phyloP scores from a whole-genome alignment of 2,113 vertebrate species.

The Spheniscus mendiculus region DNA sequence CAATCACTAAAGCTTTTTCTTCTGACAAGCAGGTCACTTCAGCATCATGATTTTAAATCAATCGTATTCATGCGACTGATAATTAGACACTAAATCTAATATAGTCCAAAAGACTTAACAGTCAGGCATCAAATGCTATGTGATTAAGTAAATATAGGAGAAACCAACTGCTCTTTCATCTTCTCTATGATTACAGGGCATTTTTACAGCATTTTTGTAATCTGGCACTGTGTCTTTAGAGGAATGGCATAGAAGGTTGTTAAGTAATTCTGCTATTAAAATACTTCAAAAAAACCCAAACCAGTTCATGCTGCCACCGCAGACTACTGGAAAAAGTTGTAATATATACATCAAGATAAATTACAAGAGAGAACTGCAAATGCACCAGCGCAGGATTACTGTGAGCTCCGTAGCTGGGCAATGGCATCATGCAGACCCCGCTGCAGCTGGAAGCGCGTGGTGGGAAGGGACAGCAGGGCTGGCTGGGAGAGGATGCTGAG shows the following conservation, averaged over 20 bases:
- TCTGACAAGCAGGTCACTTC: not conserved
- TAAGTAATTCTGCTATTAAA: not conserved
- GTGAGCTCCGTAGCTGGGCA: fast-evolving
- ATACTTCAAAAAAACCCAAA: not conserved
- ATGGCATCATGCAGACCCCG: fast-evolving
- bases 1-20: not conserved
- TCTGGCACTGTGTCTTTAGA: not conserved
- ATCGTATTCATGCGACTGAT: constrained; percentile 15
- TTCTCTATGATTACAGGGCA: constrained; percentile 20
- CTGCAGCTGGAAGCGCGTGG: not conserved
- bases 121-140: constrained; percentile 27
- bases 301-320: not conserved
- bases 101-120: constrained; percentile 10
- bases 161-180: constrained; percentile 27
- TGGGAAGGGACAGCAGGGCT: not conserved
- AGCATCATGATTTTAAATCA: constrained; percentile 31
- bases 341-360: too few relatives aligned
- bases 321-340: not conserved
- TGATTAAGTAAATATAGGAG: constrained; percentile 4
- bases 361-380: not conserved
- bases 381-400: not conserved
- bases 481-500: not conserved
- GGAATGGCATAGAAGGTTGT: not conserved
- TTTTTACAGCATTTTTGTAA: not conserved
- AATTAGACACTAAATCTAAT: constrained; percentile 53